A percentile compares a stretch with the other conserved stretches of the same genome.
These are phyloP conservation scores for Gambusia holbrooki DNA, from an alignment of 2,113 vertebrate genomes.

Conservation along the genomic window DNA sequence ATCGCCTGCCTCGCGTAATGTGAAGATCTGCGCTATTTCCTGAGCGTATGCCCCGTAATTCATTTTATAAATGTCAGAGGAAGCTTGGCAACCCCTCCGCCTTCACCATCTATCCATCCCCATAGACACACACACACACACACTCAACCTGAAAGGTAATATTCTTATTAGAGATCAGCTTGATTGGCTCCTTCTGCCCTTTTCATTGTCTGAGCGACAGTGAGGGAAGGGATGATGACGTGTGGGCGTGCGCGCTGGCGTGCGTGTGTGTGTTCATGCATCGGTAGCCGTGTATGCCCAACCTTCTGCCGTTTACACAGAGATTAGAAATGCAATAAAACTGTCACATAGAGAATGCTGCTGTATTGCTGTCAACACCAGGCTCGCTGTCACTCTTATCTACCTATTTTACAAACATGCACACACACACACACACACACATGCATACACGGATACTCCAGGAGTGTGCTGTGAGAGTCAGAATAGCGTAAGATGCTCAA, in stretches of 20 bases:
- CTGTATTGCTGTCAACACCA: slow-evolving; percentile 65
- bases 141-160: slow-evolving; percentile 62
- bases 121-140: background rate
- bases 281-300: background rate
- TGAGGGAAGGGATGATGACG: slow-evolving; percentile 35
- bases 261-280: slow-evolving; percentile 10
- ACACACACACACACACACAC: slow-evolving; percentile 18
- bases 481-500: slow-evolving; percentile 49
- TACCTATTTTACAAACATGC: slow-evolving; percentile 35
- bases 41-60: slow-evolving; percentile 48
- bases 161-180: slow-evolving; percentile 76
- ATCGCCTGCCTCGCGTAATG: slow-evolving; percentile 34
- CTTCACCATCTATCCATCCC: too few species aligned
- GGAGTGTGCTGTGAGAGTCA: slow-evolving; percentile 34
- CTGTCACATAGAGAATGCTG: slow-evolving; percentile 71
- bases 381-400: slow-evolving; percentile 53
- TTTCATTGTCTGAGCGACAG: slow-evolving; percentile 74
- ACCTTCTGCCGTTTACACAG: slow-evolving; percentile 58
- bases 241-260: background rate
- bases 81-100: slow-evolving; percentile 47
- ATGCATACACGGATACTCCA: background rate
- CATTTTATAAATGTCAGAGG: slow-evolving; percentile 78
- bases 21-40: slow-evolving; percentile 34
- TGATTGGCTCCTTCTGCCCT: slow-evolving; percentile 75
- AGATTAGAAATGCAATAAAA: slow-evolving; percentile 82